Conservation (phyloP, 2,888 invertebrate species). For the Hermaeophaga mercurialis region DNA sequence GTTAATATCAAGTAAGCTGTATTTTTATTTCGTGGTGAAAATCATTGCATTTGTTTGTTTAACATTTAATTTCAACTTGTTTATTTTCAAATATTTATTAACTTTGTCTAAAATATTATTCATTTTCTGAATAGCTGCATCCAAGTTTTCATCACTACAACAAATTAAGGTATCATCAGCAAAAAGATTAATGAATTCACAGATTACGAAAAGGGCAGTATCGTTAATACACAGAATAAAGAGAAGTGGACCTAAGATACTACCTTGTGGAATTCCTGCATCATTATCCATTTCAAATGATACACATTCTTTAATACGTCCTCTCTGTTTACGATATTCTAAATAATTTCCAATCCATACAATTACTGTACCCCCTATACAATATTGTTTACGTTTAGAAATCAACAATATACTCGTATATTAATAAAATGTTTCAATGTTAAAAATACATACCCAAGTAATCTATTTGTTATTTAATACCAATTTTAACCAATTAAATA, state of each 20-base stretch:
- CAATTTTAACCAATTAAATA: too few species aligned
- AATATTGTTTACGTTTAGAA: not conserved
- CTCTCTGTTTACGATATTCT: not conserved
- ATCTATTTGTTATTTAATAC: too few species aligned
- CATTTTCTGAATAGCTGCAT: constrained; percentile 5
- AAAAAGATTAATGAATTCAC: constrained; percentile 11
- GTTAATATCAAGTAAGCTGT: too few species aligned
- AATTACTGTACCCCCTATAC: not conserved
- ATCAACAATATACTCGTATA: too few species aligned
- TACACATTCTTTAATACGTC: not conserved
- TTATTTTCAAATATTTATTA: constrained; percentile 1
- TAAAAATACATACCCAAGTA: too few species aligned
- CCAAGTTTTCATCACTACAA: constrained; percentile 1
- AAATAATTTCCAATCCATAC: not conserved
- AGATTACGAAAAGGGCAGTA: constrained; percentile 3
- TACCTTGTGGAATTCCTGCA: constrained; percentile 1
- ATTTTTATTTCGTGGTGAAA: not conserved
- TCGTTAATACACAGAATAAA: constrained; percentile 12
- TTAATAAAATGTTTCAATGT: too few species aligned
- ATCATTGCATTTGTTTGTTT: constrained; percentile 12
- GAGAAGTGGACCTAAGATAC: constrained; percentile 5
- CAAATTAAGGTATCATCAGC: constrained; percentile 11
- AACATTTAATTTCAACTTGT: too few species aligned
- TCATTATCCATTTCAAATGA: not conserved
- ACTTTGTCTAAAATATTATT: not conserved